Base-by-base conservation (phyloP, 2,113 vertebrate species). In the Chaetops frenatus region DNA sequence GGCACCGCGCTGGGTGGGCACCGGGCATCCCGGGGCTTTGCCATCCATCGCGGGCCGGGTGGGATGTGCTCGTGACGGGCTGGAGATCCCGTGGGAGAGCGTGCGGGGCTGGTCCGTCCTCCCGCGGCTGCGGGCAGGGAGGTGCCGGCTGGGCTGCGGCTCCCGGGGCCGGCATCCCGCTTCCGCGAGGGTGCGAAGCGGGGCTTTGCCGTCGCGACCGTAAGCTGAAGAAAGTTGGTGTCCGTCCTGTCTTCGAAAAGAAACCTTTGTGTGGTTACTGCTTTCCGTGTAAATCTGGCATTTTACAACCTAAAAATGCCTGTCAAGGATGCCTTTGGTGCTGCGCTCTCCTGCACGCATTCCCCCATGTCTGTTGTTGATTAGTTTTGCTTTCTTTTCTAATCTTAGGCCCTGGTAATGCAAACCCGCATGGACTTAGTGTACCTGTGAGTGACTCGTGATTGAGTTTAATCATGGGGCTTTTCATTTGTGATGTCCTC, bases 391-490 rank as follows among this genome's bases (percentile, higher is more conserved):
- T 27, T 92, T 92, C 88, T 69, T 67, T 25, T 48, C 45, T 31
- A 3, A 28, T 40, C 62, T 50, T 21, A 23, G 29, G 21, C 28
- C 31, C 27, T 17, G 31, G 24, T n/a, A 67, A 1, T 40, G 51
- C 57, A 40, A 72, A 73, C 8, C 6, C 0, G 1, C 27, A 1
- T 5, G 21, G 1, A 7, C n/a, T 76, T 62, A 9, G 7, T 2
- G n/a, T 50, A 13, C 40, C 9, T 16, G 23, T n/a, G 61, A 48
- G 48, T 4, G 25, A 10, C 51, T 83, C 11, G 7, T 28, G 51
- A 33, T 31, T 4, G 21, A 54, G 58, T 69, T 65, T 54, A 18
- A 51, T 48, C 19, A 4, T 0, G 2, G 48, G 36, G 23, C 24
- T 72, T 73, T 77, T 80, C 0, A 1, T 44, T 51, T 70, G 5